Evolutionary conservation across 2,797 vertebrate genomes (phyloP).

Genomic region (Pipistrellus pipistrellus): DNA sequence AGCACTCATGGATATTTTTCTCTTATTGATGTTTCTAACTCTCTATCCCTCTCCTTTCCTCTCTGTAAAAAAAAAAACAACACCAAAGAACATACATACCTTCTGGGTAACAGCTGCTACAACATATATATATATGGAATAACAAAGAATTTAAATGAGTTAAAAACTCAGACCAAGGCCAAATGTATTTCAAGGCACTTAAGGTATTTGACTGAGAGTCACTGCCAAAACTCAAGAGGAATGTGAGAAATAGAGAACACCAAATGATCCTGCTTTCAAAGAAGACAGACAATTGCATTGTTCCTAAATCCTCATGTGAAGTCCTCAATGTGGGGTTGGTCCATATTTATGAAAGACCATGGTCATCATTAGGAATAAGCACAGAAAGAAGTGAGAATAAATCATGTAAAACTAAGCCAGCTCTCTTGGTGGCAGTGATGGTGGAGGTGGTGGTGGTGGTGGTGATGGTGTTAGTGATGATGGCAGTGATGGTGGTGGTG

Average conservation of each 20-base stretch:
- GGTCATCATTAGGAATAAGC: background rate
- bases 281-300: background rate
- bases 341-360: background rate
- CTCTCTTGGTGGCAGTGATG: background rate
- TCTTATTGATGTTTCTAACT: too few relatives aligned
- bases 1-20: too few relatives aligned
- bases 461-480: background rate
- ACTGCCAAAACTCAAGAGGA: conserved; percentile 9
- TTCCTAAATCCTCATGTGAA: conserved; percentile 28
- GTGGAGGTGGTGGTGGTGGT: background rate
- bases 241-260: background rate
- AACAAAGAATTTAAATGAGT: background rate
- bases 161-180: conserved; percentile 18
- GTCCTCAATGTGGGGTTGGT: background rate
- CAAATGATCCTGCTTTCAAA: background rate
- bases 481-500: too few relatives aligned
- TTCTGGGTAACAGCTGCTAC: too few relatives aligned
- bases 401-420: background rate
- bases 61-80: background rate
- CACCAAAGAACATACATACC: background rate
- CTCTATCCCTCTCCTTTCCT: too few relatives aligned
- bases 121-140: background rate
- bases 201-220: background rate
- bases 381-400: background rate
- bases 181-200: conserved; percentile 4